A percentile compares a stretch with the other conserved stretches of the same genome.
These are phyloP conservation scores for Dexiosoma caninum DNA, from an alignment of 2,888 invertebrate species.

Conservation along the genomic window DNA sequence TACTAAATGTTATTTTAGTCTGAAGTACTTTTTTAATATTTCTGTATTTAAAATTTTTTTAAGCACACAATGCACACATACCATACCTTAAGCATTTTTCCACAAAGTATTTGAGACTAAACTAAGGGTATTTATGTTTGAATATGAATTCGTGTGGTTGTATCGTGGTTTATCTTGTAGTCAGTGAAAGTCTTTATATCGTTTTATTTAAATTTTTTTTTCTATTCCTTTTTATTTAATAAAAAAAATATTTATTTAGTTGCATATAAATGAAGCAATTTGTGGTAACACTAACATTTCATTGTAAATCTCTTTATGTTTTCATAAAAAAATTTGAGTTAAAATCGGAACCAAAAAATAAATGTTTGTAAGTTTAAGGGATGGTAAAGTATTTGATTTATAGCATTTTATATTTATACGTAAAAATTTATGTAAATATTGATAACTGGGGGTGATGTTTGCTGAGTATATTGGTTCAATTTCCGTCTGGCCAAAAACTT, in stretches of 20 bases:
- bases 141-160: slow-evolving; percentile 45
- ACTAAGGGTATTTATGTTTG: slow-evolving; percentile 50
- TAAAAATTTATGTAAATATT: slow-evolving; percentile 25
- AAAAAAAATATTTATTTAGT: slow-evolving; percentile 46
- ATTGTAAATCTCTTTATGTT: slow-evolving; percentile 48
- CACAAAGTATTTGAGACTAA: slow-evolving; percentile 37
- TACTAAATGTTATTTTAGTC: slow-evolving; percentile 57
- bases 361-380: neutral
- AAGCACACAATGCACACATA: neutral
- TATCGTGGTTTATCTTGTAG: slow-evolving; percentile 49
- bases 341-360: neutral
- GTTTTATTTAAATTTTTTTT: slow-evolving; percentile 8
- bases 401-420: neutral
- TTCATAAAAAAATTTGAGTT: slow-evolving; percentile 25
- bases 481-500: too few species aligned
- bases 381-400: neutral
- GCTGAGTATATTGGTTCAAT: too few species aligned
- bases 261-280: slow-evolving; percentile 63
- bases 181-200: slow-evolving; percentile 56
- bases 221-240: slow-evolving; percentile 11
- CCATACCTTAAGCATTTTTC: too few species aligned
- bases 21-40: slow-evolving; percentile 44
- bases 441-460: slow-evolving; percentile 15
- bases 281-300: slow-evolving; percentile 58
- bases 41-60: neutral